Evolutionary conservation across 2,888 invertebrate species (phyloP), one percentile per base, ranked within the genome.

Genomic region (Coleophora flavipennella): DNA sequence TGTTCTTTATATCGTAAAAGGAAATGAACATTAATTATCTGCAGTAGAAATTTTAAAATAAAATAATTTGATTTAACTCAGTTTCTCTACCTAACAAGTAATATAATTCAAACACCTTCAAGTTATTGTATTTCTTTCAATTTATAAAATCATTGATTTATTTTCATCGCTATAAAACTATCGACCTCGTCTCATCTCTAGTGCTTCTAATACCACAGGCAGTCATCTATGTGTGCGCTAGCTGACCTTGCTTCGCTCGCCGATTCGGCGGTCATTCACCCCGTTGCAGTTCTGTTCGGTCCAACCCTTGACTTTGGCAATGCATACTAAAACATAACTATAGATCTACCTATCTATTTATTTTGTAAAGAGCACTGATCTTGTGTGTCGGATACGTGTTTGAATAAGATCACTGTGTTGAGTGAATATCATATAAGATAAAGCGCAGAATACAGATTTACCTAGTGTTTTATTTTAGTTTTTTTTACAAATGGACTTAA

Each of bases 131-230:
- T 20, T 20, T 20, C 3, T 20, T 3, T 20, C 6, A 4, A 10
- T 11, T n/a, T n/a, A 4, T 1, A 29, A 29, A 29, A 9, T 11
- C 29, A 29, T 29, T 11, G 29, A 29, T 29, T 20, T n/a, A n/a
- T 31, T 13, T 11, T 26, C 11, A 39, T 31, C 35, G 35, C 35
- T 27, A 35, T 38, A 31, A 40, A 41, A 42, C 33, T 49, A 59
- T 66, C 62, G 61, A 64, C 38, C 39, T 28, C 12, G 43, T 40
- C 52, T 41, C 77, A 58, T 53, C 78, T 63, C 80, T 79, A 76
- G 48, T 71, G 73, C 77, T 77, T 83, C 83, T 81, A 81, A 83
- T 76, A 79, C 79, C 78, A 79, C 71, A 77, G 78, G 60, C 80
- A 69, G 41, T 50, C 54, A 62, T 66, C 64, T 73, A 67, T 72